Base-by-base conservation (phyloP, 2,797 vertebrate species). In the Acanthurus lineatus region DNA sequence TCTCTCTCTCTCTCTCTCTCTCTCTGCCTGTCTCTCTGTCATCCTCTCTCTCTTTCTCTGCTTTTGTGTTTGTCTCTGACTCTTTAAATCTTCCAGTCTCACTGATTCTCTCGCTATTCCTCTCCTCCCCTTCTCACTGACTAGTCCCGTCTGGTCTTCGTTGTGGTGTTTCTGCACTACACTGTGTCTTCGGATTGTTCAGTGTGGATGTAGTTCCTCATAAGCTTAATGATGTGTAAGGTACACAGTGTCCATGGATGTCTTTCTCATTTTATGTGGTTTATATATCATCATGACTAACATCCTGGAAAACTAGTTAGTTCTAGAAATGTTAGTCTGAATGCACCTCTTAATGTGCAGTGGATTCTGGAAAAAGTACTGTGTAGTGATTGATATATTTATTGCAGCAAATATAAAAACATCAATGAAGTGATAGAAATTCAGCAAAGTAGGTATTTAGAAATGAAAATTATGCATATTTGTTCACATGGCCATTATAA, bases 71-170 rank as follows among this genome's bases (percentile, higher is more conserved):
- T 76, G 42, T 81, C 60, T 63, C 52, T 0, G 32, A 59, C 48
- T 73, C 72, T 81, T 78, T 51, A 82, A 70, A 79, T 73, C 67
- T 76, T 76, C 66, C 66, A 57, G 22, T 28, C 4, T 20, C 3
- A 2, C 59, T 28, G 2, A 49, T 72, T 59, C 61, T 38, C 51
- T 67, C 61, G 54, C 32, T 60, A 62, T 76, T 44, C 40, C 57
- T 62, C 60, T 68, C 35, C 19, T 52, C 16, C 17, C n/a, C 72
- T 64, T 67, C 57, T 53, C 28, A 25, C 44, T 20, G 15, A 53
- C 16, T n/a, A 2, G 25, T 19, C 54, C 44, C 22, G 28, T 56
- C 65, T 44, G 57, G 9, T 68, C 69, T 10, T 44, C 45, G 68
- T 77, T 52, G 40, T 61, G 16, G 20, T 54, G 32, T 77, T 69